Percentiles rank a stretch among this genome's conserved stretches.
Conservation (phyloP, 2,888 invertebrate species). For the Dicyrtomina minuta region DNA sequence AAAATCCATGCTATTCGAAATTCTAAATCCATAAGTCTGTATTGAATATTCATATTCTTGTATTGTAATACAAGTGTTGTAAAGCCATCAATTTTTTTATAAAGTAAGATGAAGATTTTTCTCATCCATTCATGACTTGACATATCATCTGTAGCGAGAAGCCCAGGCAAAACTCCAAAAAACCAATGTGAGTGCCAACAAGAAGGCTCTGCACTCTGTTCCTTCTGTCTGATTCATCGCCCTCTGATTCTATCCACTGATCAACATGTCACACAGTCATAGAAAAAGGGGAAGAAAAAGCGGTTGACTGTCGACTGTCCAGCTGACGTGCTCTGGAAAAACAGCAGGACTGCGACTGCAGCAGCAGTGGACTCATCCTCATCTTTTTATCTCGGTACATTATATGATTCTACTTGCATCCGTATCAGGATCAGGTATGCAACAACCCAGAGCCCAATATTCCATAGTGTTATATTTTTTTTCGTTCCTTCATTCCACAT, state of each 20-base stretch:
- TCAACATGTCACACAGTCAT: slow-evolving; percentile 21
- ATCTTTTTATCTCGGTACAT: slow-evolving; percentile 15
- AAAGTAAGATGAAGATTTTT: too few species aligned
- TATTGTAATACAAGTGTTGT: too few species aligned
- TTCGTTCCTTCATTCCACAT: too few species aligned
- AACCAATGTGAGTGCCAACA: too few species aligned
- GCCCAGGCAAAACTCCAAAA: too few species aligned
- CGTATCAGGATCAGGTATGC: neutral
- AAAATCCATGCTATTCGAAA: too few species aligned
- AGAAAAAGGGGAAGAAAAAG: neutral
- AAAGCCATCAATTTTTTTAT: too few species aligned
- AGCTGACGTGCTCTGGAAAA: slow-evolving; percentile 26
- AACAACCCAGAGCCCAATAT: too few species aligned
- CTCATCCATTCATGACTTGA: slow-evolving; percentile 17
- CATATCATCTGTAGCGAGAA: slow-evolving; percentile 14
- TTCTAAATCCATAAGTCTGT: too few species aligned
- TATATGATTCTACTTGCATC: neutral
- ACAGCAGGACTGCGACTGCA: too few species aligned
- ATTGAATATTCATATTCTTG: too few species aligned
- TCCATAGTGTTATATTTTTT: neutral
- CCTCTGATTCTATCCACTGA: slow-evolving; percentile 21
- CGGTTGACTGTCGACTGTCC: slow-evolving; percentile 6
- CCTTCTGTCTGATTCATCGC: slow-evolving; percentile 13
- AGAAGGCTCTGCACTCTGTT: neutral
- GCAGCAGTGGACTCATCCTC: too few species aligned